Evolutionary conservation across 1,140 invertebrate genomes (phyloP), one percentile per base, ranked within the genome.

Genomic region (Anthonomus grandis): DNA sequence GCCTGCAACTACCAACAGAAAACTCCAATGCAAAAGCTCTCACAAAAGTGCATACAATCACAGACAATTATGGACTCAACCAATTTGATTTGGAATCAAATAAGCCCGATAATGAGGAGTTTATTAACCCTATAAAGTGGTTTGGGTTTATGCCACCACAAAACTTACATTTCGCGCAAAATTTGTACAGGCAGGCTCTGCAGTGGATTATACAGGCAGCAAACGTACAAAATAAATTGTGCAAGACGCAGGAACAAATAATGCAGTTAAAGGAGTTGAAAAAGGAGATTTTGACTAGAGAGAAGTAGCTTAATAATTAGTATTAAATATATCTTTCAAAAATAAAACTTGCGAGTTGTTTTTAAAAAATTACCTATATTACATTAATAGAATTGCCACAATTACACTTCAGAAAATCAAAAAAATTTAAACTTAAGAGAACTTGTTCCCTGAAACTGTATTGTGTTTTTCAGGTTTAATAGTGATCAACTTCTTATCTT

Each of bases 131-230:
- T 3, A 70, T 88, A 17, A 82, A 81, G 54, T 89, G 86, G 86
- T 90, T 90, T 75, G 86, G 87, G 10, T 78, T 87, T 47, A 70
- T 90, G 25, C 83, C 87, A 0, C 86, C 86, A 2, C 82, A 86
- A 64, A 84, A 82, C 72, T 74, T 90, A 61, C 78, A 79, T 65
- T 79, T 75, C 58, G 83, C 85, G 1, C 85, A 87, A 70, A 79
- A 77, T 60, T 75, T 80, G 63, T 90, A 86, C 66, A 78, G 81
- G 64, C 80, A 81, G 57, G 76, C 82, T 5, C 60, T 86, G n/a
- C 79, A 81, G 49, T 77, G 80, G 71, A 70, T 79, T 42, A 73
- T 84, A 2, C 78, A 84, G 66, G 77, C 81, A 69, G 81, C 78
- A 8, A 87, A 87, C 73, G 72, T 86, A 44, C 83, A 85, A 63